Base-by-base conservation (phyloP, 2,888 invertebrate species). In the Drosophila birchii region DNA sequence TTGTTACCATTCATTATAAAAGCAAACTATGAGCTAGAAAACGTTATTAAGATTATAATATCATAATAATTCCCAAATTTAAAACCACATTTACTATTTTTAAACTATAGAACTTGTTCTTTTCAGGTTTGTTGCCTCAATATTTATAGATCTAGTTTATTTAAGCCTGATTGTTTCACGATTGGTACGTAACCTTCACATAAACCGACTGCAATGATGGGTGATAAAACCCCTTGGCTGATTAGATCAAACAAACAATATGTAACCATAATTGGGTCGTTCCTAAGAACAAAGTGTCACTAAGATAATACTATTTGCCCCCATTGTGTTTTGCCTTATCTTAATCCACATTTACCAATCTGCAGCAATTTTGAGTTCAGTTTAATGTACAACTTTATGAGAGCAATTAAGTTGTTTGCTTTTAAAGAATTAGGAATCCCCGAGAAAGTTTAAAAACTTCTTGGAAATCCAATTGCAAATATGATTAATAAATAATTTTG, bases 111-210 rank as follows among this genome's bases (percentile, higher is more conserved):
- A 61, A 36, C 36, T 36, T 18, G 18, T 43, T 66, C n/a, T 29
- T 12, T 68, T 68, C 66, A 23, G 68, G 41, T 51, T 43, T 44
- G 14, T 12, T 44, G 36, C 41, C 47, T 54, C 12, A 39, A 44
- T 36, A 47, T 23, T n/a, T 49, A 20, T 51, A 61, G 63, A 41
- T 64, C 49, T 64, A 18, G 64, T 64, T 64, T 47, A 32, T 23
- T 56, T 45, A 45, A 58, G 58, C 38, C 58, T 38, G 44, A 57
- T 29, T n/a, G 57, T 38, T n/a, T 47, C 58, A 45, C 45, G 29
- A 29, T 12, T 53, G n/a, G 16, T 45, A n/a, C 49, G 23, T 61
- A 45, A 44, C 61, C 63, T 43, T 51, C 12, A 32, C 8, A 16
- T 44, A 44, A 61, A 26, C 36, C n/a, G 36, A 8, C 29, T n/a